Base-by-base conservation (phyloP, 2,113 vertebrate genomes). In the Oreochromis niloticus region DNA sequence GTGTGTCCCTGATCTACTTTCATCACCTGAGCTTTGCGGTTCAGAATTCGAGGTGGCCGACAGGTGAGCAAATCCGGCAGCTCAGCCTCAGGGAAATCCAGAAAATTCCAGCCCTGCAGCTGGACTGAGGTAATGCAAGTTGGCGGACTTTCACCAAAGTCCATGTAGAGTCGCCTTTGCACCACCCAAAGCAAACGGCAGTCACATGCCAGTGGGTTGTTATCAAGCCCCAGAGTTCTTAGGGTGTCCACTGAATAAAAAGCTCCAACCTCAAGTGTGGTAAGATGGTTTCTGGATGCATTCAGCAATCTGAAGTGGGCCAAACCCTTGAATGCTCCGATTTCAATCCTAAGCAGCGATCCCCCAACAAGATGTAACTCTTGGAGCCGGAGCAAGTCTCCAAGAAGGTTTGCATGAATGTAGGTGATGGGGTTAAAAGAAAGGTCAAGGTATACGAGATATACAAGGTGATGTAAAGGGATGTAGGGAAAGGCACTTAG, bases 111-210 rank as follows among this genome's bases (percentile, higher is more conserved):
- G 7, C 95, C 97, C 50, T 95, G 96, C 19, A 96, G 90, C 0
- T 92, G 92, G 12, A 81, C 89, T 2, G 97, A 97, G 22, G 96
- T 92, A 0, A 95, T 85, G 39, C 98, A 98, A 32, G 95, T 92
- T 0, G 97, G 97, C 0, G 93, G 91, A 4, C 66, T 88, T 0
- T 89, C 81, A 4, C 96, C 96, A 5, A 97, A 97, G 87, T 96
- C 90, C 32, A 97, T 92, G 32, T 61, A 82, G n/a, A 48, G 30
- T 2, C 93, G 94, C 3, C 95, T 94, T 12, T 88, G 94, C 12
- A 97, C 91, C 48, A 98, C 84, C 98, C 97, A 98, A 54, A 97
- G 95, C 78, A 98, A 96, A 5, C 97, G 96, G 82, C 98, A 98
- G 87, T 98, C 98, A 2, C 98, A 98, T 3, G 95, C 95, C 30